Percentiles rank a stretch among this genome's conserved stretches.
phyloP scores from a whole-genome alignment of 2,888 invertebrate species.

The Drosophila nigricruria region DNA sequence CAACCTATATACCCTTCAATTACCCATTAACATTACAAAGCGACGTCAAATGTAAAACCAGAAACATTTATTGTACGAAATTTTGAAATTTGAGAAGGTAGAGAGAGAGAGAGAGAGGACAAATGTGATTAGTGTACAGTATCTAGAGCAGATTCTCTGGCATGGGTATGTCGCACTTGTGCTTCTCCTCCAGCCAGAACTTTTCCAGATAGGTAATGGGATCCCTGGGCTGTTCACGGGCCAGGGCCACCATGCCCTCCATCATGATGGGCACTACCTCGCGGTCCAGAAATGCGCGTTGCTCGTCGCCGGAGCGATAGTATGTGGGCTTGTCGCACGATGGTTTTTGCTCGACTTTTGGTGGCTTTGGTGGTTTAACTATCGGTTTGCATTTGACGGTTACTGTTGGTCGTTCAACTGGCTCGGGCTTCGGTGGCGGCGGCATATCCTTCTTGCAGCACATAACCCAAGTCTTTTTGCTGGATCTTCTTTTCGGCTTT shows the following conservation, averaged over 20 bases:
- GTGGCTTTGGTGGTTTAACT: slow-evolving; percentile 23
- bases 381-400: slow-evolving; percentile 17
- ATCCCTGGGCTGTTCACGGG: slow-evolving; percentile 62
- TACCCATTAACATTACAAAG: slow-evolving; percentile 24
- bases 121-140: not conserved
- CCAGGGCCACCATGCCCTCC: slow-evolving; percentile 66
- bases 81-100: slow-evolving; percentile 62
- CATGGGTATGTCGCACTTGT: slow-evolving; percentile 58
- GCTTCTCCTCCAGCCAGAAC: slow-evolving; percentile 60
- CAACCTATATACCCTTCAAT: not conserved
- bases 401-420: not conserved
- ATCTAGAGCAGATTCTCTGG: slow-evolving; percentile 54
- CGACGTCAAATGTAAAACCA: slow-evolving; percentile 31
- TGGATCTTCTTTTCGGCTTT: slow-evolving; percentile 3
- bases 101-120: not conserved
- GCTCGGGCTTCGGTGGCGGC: not conserved
- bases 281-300: slow-evolving; percentile 43
- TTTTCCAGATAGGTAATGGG: slow-evolving; percentile 58
- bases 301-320: slow-evolving; percentile 33
- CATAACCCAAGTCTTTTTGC: not conserved
- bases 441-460: slow-evolving; percentile 34
- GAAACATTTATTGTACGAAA: slow-evolving; percentile 53
- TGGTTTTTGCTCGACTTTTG: not conserved
- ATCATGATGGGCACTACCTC: slow-evolving; percentile 65
- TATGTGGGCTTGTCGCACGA: not conserved